Percentiles rank a stretch among this genome's conserved stretches.
phyloP scores from a whole-genome alignment of 2,113 vertebrate genomes.

The Lethenteron camtschaticum region DNA sequence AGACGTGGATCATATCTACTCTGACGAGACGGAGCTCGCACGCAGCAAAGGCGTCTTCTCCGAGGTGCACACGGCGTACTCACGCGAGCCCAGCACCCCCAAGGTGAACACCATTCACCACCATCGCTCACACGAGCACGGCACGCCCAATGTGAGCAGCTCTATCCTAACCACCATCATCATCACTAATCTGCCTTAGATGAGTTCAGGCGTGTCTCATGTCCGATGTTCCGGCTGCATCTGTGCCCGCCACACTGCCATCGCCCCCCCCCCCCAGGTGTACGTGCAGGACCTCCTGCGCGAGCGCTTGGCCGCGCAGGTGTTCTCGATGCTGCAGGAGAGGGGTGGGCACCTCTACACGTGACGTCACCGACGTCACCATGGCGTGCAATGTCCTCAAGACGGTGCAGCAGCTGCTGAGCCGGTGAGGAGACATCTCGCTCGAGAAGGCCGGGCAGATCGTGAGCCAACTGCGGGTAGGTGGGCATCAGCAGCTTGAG shows the following conservation, averaged over 20 bases:
- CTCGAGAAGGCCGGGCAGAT: slow-evolving; percentile 62
- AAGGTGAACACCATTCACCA: slow-evolving; percentile 12
- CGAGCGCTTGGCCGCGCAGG: slow-evolving; percentile 53
- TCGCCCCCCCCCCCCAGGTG: slow-evolving; percentile 32
- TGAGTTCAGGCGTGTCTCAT: too few relatives aligned
- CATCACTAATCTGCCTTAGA: too few relatives aligned
- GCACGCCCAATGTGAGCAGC: too few relatives aligned
- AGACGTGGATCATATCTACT: slow-evolving; percentile 86
- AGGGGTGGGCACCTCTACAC: slow-evolving; percentile 82
- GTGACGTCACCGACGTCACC: slow-evolving; percentile 60
- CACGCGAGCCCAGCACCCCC: slow-evolving; percentile 82
- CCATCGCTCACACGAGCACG: too few relatives aligned
- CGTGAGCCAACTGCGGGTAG: slow-evolving; percentile 76
- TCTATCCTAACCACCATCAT: too few relatives aligned
- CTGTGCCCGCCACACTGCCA: not conserved
- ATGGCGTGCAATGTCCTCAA: slow-evolving; percentile 94
- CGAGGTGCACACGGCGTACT: slow-evolving; percentile 78
- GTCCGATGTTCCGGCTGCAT: too few relatives aligned
- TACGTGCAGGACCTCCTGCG: slow-evolving; percentile 80
- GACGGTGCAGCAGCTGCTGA: slow-evolving; percentile 55
- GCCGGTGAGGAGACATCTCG: slow-evolving; percentile 51
- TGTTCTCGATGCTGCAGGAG: slow-evolving; percentile 59
- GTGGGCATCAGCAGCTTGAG: slow-evolving; percentile 7
- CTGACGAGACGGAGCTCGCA: slow-evolving; percentile 66
- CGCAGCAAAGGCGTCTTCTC: slow-evolving; percentile 66